phyloP scores from a whole-genome alignment of 2,797 vertebrate species.

The Vipera latastei region DNA sequence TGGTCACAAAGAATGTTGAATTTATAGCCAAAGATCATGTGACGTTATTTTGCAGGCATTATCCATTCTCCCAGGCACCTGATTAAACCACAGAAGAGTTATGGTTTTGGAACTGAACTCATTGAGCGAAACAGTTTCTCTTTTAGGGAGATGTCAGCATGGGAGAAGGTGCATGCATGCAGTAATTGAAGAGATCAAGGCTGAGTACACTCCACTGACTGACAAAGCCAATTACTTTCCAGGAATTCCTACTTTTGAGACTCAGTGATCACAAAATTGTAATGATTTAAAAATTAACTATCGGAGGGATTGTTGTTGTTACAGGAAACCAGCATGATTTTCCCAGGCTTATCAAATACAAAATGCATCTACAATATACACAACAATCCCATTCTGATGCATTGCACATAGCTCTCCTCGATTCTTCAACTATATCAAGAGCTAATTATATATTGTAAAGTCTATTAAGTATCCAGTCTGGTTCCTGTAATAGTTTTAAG shows the following conservation, averaged over 20 bases:
- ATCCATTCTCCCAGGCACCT: accelerated
- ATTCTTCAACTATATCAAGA: slow-evolving; percentile 13
- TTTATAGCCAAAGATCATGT: background rate
- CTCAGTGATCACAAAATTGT: slow-evolving; percentile 68
- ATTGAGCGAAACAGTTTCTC: slow-evolving; percentile 39
- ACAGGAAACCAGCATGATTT: slow-evolving; percentile 50
- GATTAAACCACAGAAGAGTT: slow-evolving; percentile 17
- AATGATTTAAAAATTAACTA: slow-evolving; percentile 69
- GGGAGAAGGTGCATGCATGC: slow-evolving; percentile 51
- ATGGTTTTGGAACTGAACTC: slow-evolving; percentile 41
- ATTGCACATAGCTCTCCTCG: slow-evolving; percentile 8
- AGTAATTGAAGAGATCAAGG: slow-evolving; percentile 71
- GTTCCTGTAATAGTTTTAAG: background rate
- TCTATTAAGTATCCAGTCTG: background rate
- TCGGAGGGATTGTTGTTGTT: slow-evolving; percentile 44
- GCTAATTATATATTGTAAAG: background rate
- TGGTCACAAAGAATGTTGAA: background rate
- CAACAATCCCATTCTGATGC: background rate
- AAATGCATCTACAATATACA: slow-evolving; percentile 29
- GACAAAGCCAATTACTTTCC: slow-evolving; percentile 70
- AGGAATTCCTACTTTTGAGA: slow-evolving; percentile 69
- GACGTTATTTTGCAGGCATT: background rate
- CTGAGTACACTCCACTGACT: slow-evolving; percentile 61
- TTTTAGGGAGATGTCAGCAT: slow-evolving; percentile 18
- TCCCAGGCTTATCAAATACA: slow-evolving; percentile 60